phyloP scores from a whole-genome alignment of 1,140 invertebrate genomes.

The Steinernema khuongi region DNA sequence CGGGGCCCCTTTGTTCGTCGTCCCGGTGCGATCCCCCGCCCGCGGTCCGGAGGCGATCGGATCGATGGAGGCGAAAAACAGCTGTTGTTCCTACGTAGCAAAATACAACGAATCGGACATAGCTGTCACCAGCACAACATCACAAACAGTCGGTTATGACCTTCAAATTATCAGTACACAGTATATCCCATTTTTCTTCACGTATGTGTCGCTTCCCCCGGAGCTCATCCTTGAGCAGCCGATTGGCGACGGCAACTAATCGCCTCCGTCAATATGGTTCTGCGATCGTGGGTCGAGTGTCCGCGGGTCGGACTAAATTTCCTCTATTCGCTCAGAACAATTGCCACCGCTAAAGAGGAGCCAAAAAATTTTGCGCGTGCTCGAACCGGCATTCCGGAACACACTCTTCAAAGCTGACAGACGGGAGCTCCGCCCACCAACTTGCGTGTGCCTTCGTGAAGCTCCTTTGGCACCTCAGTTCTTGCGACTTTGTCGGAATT shows the following conservation, averaged over 20 bases:
- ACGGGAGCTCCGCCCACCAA: neutral
- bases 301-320: too few relatives aligned
- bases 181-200: neutral
- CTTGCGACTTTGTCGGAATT: slow-evolving; percentile 8
- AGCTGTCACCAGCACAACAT: neutral
- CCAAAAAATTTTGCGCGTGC: neutral
- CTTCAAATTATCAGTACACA: neutral
- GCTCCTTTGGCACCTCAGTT: slow-evolving; percentile 11
- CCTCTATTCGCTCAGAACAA: neutral
- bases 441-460: neutral
- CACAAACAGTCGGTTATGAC: neutral
- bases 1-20: too few relatives aligned
- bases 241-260: neutral
- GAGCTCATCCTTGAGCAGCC: neutral
- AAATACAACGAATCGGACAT: neutral
- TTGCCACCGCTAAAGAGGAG: neutral
- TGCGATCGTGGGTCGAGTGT: too few relatives aligned
- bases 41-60: neutral
- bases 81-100: slow-evolving; percentile 4
- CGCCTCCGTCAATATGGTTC: too few relatives aligned
- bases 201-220: neutral
- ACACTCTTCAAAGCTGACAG: neutral
- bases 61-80: neutral
- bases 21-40: neutral
- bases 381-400: neutral